Evolutionary conservation across 2,797 vertebrate species (phyloP).

Genomic region (Periparus ater): DNA sequence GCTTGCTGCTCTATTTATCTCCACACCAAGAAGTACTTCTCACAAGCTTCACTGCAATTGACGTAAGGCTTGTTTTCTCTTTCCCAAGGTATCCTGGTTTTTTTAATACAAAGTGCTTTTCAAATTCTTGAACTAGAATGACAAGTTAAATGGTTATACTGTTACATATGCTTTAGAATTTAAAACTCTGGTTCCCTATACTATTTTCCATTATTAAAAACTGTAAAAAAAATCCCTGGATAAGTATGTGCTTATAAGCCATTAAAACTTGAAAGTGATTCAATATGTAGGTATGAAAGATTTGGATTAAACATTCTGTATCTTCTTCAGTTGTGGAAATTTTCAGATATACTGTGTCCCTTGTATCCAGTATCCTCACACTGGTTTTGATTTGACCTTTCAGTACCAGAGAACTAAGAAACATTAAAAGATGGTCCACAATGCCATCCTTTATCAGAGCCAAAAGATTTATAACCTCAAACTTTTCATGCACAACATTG

Average conservation of each 20-base stretch:
- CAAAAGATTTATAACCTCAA: background rate
- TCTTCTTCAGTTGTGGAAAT: background rate
- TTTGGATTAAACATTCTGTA: background rate
- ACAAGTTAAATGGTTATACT: background rate
- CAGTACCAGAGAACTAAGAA: background rate
- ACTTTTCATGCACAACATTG: background rate
- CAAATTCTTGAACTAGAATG: background rate
- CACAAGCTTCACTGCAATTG: background rate
- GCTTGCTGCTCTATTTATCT: background rate
- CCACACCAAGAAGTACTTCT: background rate
- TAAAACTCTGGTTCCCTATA: background rate
- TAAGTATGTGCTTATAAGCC: background rate
- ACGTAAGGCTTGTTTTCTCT: background rate
- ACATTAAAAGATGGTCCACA: background rate
- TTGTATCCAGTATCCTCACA: background rate
- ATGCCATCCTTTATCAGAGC: background rate
- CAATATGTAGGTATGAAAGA: background rate
- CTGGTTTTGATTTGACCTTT: background rate
- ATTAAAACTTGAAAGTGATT: background rate
- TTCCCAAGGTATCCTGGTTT: background rate
- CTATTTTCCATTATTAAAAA: background rate
- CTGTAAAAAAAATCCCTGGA: background rate
- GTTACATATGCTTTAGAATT: background rate
- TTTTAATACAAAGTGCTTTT: background rate
- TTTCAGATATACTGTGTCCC: background rate